Evolutionary conservation across 2,888 invertebrate genomes (phyloP).

Genomic region (Aelia acuminata): DNA sequence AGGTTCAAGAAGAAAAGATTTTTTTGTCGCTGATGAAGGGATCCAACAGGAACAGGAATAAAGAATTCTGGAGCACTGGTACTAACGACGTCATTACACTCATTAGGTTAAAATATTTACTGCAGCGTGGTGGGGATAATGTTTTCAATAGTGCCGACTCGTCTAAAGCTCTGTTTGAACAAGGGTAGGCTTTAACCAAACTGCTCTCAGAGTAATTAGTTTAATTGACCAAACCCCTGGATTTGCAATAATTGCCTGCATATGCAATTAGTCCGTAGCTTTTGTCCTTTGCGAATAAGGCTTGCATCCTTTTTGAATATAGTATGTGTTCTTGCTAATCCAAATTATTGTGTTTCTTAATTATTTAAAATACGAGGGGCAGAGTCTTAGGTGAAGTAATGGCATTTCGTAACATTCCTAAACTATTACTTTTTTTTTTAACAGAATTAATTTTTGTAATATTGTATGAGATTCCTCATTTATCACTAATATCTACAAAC

Average conservation of each 20-base stretch:
- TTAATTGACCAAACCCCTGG: slow-evolving; percentile 1
- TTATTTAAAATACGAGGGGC: no score
- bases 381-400: no score
- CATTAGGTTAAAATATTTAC: slow-evolving; percentile 2
- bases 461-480: no score
- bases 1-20: background rate
- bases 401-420: no score
- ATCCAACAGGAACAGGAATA: background rate
- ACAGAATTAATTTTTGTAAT: no score
- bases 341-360: background rate
- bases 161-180: background rate
- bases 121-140: background rate
- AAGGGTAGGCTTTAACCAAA: background rate
- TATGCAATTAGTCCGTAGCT: background rate
- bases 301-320: background rate
- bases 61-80: background rate
- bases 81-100: background rate
- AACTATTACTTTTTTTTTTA: no score
- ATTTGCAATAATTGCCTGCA: background rate
- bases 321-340: background rate
- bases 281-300: background rate
- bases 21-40: background rate
- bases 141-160: background rate
- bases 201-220: background rate
- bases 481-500: no score